Conservation (phyloP, 1,140 invertebrate genomes). For the Drosophila pectinifera region DNA sequence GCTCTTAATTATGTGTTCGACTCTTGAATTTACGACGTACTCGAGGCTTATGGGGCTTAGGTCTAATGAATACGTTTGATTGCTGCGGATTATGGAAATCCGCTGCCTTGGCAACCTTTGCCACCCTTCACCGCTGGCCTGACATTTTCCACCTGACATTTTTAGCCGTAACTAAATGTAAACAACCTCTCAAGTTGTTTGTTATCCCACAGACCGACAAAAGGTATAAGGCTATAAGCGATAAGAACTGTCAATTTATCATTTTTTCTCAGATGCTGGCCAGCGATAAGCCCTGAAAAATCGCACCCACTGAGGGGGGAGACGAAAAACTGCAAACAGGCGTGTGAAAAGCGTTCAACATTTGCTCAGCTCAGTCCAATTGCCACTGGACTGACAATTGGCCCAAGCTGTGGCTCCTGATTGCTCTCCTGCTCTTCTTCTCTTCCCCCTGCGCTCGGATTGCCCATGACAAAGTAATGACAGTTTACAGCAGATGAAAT, state of each 20-base stretch:
- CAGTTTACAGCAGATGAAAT: constrained; percentile 82
- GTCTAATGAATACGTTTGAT: constrained; percentile 40
- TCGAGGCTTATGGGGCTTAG: constrained; percentile 29
- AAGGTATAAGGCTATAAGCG: constrained; percentile 52
- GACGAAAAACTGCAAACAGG: constrained; percentile 37
- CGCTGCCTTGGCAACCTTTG: constrained; percentile 23
- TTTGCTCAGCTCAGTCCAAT: constrained; percentile 50
- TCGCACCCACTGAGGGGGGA: constrained; percentile 1
- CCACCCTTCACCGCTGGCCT: too few species aligned
- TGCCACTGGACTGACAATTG: constrained; percentile 56
- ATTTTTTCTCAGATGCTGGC: constrained; percentile 18
- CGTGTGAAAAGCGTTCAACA: constrained; percentile 63
- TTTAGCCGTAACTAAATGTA: constrained; percentile 49
- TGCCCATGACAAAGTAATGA: constrained; percentile 79
- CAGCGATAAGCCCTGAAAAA: constrained; percentile 41
- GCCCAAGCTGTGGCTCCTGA: constrained; percentile 48
- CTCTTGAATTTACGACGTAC: constrained; percentile 65
- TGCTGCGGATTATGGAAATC: constrained; percentile 34
- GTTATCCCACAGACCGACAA: constrained; percentile 17
- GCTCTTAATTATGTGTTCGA: constrained; percentile 77
- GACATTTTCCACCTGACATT: constrained; percentile 1
- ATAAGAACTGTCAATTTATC: constrained; percentile 80
- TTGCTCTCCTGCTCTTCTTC: constrained; percentile 13
- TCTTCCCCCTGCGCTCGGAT: constrained; percentile 40
- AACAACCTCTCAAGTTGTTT: constrained; percentile 30